Percentiles rank a stretch among this genome's conserved stretches.
Evolutionary conservation across 2,113 vertebrate genomes (phyloP).

Genomic region (Murina feae): DNA sequence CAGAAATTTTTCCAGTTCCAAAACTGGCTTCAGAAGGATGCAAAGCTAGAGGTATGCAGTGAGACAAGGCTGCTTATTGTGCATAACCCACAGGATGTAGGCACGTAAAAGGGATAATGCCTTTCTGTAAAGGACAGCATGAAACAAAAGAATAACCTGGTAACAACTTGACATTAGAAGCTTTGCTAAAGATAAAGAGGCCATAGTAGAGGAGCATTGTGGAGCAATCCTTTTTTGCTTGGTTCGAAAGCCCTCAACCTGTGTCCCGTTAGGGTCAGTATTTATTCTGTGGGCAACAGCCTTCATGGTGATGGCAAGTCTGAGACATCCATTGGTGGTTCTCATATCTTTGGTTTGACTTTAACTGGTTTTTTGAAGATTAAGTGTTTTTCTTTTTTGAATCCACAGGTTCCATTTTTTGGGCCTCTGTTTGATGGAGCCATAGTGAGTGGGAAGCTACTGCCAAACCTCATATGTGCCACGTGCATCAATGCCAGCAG

Average conservation of each 20-base stretch:
- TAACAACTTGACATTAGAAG: background rate
- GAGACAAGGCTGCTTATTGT: background rate
- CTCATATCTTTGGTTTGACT: background rate
- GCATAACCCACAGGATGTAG: background rate
- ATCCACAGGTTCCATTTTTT: constrained; percentile 93
- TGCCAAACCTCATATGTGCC: constrained; percentile 95
- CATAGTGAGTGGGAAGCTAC: constrained; percentile 90
- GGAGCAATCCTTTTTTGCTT: background rate
- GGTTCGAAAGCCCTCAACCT: background rate
- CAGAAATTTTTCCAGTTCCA: background rate
- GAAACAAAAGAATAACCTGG: background rate
- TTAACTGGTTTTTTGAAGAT: background rate
- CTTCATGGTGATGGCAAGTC: background rate
- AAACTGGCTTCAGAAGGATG: background rate
- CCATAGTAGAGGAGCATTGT: background rate
- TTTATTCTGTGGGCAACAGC: background rate
- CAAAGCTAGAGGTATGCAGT: background rate
- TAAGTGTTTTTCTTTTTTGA: background rate
- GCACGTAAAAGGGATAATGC: background rate
- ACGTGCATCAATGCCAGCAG: constrained; percentile 98
- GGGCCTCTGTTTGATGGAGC: constrained; percentile 96
- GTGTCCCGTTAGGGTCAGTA: background rate
- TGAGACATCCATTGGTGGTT: background rate
- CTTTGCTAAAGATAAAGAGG: background rate
- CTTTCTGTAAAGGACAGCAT: background rate